A percentile compares a stretch with the other conserved stretches of the same genome.
phyloP scores from a whole-genome alignment of 1,140 invertebrate genomes.

The Penaeus indicus region DNA sequence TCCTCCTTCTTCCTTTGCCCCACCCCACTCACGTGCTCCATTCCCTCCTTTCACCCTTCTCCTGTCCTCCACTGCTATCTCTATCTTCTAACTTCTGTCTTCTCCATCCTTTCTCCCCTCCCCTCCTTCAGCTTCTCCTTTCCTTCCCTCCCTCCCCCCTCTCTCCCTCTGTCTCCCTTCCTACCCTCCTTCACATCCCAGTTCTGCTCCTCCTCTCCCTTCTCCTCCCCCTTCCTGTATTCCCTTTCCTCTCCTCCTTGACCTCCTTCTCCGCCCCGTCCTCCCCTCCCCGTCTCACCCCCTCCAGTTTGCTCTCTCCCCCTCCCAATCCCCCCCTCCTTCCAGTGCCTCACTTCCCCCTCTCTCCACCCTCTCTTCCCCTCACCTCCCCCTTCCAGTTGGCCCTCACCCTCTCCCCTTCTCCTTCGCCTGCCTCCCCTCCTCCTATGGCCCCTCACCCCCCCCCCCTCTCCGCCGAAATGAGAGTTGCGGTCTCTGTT shows the following conservation, averaged over 20 bases:
- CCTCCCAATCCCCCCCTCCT: not conserved
- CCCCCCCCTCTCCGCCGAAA: not conserved
- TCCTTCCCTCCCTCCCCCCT: not conserved
- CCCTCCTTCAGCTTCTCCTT: not conserved
- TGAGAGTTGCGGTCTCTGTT: slow-evolving; percentile 28
- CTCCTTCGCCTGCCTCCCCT: not conserved
- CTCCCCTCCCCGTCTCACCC: too few species aligned
- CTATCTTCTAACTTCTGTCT: not conserved
- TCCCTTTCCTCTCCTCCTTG: too few species aligned
- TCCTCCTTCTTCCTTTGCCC: not conserved
- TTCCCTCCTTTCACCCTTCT: too few species aligned
- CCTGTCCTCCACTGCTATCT: not conserved
- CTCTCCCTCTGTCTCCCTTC: not conserved
- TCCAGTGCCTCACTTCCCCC: not conserved
- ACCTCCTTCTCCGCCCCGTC: too few species aligned
- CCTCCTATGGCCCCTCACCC: not conserved
- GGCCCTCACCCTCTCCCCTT: not conserved
- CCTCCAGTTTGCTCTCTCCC: not conserved
- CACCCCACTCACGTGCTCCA: not conserved
- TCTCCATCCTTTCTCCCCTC: not conserved
- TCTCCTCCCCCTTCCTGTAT: too few species aligned
- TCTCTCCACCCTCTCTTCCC: not conserved
- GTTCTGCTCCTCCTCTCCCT: too few species aligned
- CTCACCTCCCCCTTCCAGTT: not conserved
- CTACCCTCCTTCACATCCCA: too few species aligned